phyloP scores from a whole-genome alignment of 92 coral and sea anemone species.

The Porites evermanni region DNA sequence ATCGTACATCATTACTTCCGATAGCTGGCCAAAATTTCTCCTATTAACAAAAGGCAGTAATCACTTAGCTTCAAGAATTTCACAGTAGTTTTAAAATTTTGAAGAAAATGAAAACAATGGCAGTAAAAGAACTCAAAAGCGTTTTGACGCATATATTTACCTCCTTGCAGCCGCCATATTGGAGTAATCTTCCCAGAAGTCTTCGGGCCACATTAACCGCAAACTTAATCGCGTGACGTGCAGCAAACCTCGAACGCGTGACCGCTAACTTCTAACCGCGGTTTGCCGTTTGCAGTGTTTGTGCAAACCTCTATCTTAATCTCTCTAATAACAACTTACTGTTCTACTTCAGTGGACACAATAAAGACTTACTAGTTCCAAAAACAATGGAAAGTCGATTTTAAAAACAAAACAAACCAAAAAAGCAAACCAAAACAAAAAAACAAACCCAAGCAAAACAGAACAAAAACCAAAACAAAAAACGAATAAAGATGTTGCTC shows the following conservation, averaged over 20 bases:
- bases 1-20: conserved; percentile 39
- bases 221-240: background rate
- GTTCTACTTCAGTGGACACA: too few species aligned
- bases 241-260: conserved; percentile 32
- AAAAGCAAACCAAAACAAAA: too few species aligned
- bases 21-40: conserved; percentile 39
- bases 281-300: background rate
- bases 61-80: conserved; percentile 14
- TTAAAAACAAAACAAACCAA: too few species aligned
- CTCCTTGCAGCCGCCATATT: conserved; percentile 35
- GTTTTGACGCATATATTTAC: background rate
- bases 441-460: too few species aligned
- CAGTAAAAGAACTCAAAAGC: too few species aligned
- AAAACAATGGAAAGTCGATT: too few species aligned
- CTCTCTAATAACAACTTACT: background rate
- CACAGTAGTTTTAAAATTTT: conserved; percentile 11
- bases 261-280: conserved; percentile 34
- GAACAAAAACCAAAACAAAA: too few species aligned
- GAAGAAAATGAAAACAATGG: background rate
- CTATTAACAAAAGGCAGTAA: conserved; percentile 28
- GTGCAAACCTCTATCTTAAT: conserved; percentile 27
- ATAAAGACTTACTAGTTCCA: too few species aligned
- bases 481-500: too few species aligned
- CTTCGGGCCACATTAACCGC: conserved; percentile 2
- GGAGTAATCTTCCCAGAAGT: conserved; percentile 35